A percentile compares a stretch with the other conserved stretches of the same genome.
Evolutionary conservation across 2,888 invertebrate genomes (phyloP).

Genomic region (Heliconius cydno): DNA sequence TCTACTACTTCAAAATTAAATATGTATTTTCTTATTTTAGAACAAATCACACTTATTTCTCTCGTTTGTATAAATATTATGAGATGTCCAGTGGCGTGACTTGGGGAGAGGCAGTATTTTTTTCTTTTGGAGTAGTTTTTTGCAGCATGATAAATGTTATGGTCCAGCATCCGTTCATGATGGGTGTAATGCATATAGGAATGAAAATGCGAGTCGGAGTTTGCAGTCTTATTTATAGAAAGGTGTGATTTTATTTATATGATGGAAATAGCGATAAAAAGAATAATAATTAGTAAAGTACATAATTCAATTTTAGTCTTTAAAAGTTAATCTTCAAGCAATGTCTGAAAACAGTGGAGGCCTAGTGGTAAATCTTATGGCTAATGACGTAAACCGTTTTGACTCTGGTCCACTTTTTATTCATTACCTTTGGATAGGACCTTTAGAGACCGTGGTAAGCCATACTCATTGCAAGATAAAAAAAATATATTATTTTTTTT

Average conservation of each 20-base stretch:
- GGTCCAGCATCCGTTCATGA: constrained; percentile 87
- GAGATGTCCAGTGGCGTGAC: constrained; percentile 75
- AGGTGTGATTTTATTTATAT: constrained; percentile 79
- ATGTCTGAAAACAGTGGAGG: constrained; percentile 74
- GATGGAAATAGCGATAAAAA: background rate
- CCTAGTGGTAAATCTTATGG: constrained; percentile 85
- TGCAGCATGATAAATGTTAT: constrained; percentile 86
- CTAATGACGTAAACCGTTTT: constrained; percentile 90
- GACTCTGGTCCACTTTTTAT: constrained; percentile 87
- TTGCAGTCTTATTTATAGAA: constrained; percentile 93
- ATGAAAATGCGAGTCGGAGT: constrained; percentile 92
- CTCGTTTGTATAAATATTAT: constrained; percentile 85
- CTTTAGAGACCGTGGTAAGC: constrained; percentile 85
- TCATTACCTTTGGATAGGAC: constrained; percentile 90
- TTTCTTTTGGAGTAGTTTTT: constrained; percentile 86
- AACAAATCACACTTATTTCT: constrained; percentile 82
- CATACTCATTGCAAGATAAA: background rate
- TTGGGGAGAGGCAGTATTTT: constrained; percentile 86
- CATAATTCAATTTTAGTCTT: constrained; percentile 58
- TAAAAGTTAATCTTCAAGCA: constrained; percentile 74
- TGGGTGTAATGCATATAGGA: constrained; percentile 89
- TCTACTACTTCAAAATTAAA: background rate
- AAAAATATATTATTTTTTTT: too few species aligned
- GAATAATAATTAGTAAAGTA: background rate
- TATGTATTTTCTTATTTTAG: constrained; percentile 60